phyloP scores from a whole-genome alignment of 2,797 vertebrate genomes.

The Muscicapa comitata region DNA sequence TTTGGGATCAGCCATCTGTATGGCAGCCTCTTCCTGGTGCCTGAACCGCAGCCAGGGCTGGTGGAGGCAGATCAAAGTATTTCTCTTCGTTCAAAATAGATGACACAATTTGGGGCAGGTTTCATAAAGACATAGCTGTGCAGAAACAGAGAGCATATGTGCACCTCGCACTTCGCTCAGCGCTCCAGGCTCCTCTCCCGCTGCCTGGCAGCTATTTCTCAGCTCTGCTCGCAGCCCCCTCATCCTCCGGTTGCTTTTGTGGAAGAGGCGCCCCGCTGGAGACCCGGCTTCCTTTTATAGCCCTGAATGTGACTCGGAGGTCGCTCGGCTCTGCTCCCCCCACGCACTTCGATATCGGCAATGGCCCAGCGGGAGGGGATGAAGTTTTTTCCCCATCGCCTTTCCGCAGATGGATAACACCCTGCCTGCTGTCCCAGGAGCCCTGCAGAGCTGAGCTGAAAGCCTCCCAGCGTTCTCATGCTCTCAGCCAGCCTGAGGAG shows the following conservation, averaged over 20 bases:
- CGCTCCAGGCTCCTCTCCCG: slow-evolving; percentile 34
- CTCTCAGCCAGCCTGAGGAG: not conserved
- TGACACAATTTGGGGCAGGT: slow-evolving; percentile 44
- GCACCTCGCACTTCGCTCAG: slow-evolving; percentile 33
- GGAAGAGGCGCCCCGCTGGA: slow-evolving; percentile 47
- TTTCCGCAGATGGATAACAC: not conserved
- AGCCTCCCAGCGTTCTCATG: not conserved
- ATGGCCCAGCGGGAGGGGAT: not conserved
- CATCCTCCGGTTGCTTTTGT: slow-evolving; percentile 59
- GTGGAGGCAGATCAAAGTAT: slow-evolving; percentile 19
- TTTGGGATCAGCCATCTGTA: not conserved
- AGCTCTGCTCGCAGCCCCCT: slow-evolving; percentile 51
- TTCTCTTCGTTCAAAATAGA: slow-evolving; percentile 41
- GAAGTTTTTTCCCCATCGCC: not conserved
- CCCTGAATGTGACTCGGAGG: slow-evolving; percentile 38
- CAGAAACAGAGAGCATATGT: slow-evolving; percentile 57
- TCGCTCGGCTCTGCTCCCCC: not conserved
- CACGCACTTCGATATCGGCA: not conserved
- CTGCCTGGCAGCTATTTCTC: slow-evolving; percentile 62
- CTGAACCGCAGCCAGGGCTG: not conserved
- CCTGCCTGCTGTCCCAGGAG: not conserved
- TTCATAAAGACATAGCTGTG: not conserved
- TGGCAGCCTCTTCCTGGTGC: not conserved
- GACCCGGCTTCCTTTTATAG: slow-evolving; percentile 61
- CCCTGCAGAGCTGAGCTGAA: not conserved